phyloP scores from a whole-genome alignment of 2,888 invertebrate genomes.

The Asteroscopus sphinx region DNA sequence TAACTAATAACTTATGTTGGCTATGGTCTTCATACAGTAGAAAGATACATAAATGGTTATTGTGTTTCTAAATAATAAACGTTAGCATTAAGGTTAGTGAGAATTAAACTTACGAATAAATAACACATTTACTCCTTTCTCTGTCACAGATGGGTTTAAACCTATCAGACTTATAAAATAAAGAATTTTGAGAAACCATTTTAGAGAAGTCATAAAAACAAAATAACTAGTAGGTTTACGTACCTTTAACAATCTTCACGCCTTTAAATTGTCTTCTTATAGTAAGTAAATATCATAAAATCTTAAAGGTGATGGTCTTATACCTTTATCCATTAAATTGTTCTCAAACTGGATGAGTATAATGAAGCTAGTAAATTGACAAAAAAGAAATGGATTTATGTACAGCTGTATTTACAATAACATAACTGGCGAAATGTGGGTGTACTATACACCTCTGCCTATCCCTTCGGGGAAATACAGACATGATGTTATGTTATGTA shows the following conservation, averaged over 20 bases:
- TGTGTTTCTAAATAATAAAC: not conserved
- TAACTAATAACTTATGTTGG: too few relatives aligned
- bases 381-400: conserved; percentile 11
- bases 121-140: conserved; percentile 27
- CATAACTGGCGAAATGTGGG: too few relatives aligned
- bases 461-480: too few relatives aligned
- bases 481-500: too few relatives aligned
- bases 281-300: conserved; percentile 35
- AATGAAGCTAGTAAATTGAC: conserved; percentile 16
- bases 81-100: conserved; percentile 16
- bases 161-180: conserved; percentile 18
- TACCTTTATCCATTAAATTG: conserved; percentile 29
- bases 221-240: conserved; percentile 27
- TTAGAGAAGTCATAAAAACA: conserved; percentile 33
- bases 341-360: conserved; percentile 16
- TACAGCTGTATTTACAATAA: conserved; percentile 22
- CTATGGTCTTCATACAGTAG: too few relatives aligned
- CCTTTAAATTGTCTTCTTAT: conserved; percentile 17
- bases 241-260: conserved; percentile 20
- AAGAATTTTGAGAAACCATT: conserved; percentile 20
- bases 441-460: too few relatives aligned
- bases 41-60: too few relatives aligned
- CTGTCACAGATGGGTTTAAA: conserved; percentile 7
- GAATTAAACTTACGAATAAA: conserved; percentile 34
- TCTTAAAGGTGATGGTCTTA: conserved; percentile 24